Conservation (phyloP, 2,888 invertebrate species). For the Lasioglossum vierecki region DNA sequence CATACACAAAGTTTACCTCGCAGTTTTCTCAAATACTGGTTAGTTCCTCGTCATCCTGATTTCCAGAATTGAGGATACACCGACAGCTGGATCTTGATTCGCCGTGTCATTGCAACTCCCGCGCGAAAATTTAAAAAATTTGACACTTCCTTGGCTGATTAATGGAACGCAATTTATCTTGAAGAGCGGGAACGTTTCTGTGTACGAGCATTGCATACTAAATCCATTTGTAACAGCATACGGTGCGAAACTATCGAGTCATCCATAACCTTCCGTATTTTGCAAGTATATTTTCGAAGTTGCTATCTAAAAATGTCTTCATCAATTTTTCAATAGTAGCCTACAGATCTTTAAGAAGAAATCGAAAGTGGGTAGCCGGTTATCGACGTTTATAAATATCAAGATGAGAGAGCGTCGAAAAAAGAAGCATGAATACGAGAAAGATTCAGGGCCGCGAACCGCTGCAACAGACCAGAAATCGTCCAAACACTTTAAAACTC, state of each 20-base stretch:
- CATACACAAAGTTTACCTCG: neutral
- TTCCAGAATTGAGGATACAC: neutral
- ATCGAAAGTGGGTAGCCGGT: neutral
- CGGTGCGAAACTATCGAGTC: neutral
- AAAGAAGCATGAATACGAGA: neutral
- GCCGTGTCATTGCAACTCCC: neutral
- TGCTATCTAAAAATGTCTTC: too few relatives aligned
- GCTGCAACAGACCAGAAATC: neutral
- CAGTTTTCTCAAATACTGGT: neutral
- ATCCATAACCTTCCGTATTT: neutral
- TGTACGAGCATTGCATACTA: neutral
- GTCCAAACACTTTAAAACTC: neutral
- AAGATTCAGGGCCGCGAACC: neutral
- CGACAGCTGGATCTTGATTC: neutral
- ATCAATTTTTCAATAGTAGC: too few relatives aligned
- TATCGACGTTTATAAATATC: too few relatives aligned
- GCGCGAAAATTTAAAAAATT: neutral
- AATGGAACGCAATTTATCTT: neutral
- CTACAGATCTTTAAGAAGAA: neutral
- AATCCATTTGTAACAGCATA: neutral
- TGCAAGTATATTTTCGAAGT: neutral
- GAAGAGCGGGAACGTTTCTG: neutral
- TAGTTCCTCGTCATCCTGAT: neutral
- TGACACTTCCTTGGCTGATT: neutral
- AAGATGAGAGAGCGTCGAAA: neutral